A percentile compares a stretch with the other conserved stretches of the same genome.
Evolutionary conservation across 2,113 vertebrate species (phyloP).

Genomic region (Tyto alba): DNA sequence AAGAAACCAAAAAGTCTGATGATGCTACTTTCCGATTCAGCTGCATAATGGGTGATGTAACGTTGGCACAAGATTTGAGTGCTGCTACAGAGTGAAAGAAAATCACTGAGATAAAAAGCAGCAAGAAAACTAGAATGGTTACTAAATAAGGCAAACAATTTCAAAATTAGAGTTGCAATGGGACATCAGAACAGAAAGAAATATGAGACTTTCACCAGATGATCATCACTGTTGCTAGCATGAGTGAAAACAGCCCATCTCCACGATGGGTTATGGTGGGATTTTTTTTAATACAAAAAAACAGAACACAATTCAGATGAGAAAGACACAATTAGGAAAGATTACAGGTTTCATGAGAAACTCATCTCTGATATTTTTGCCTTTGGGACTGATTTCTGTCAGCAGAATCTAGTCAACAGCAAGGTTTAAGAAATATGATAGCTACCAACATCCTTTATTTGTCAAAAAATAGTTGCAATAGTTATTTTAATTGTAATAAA

Average conservation of each 20-base stretch:
- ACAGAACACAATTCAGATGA: background rate
- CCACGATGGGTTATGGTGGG: background rate
- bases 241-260: background rate
- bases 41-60: background rate
- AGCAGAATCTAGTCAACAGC: background rate
- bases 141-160: constrained; percentile 21
- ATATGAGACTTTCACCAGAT: background rate
- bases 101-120: background rate
- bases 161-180: background rate
- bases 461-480: background rate
- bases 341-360: background rate
- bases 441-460: background rate
- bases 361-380: background rate
- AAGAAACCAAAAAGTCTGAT: background rate
- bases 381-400: background rate
- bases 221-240: background rate
- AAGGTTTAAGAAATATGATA: background rate
- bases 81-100: background rate
- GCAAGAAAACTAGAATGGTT: background rate
- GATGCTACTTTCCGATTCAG: background rate
- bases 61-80: background rate
- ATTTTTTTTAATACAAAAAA: background rate
- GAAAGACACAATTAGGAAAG: background rate
- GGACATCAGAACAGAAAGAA: background rate
- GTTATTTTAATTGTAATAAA: background rate